These are phyloP conservation scores for Macrobrachium rosenbergii DNA, from an alignment of 1,140 invertebrate species.

Conservation along the genomic window DNA sequence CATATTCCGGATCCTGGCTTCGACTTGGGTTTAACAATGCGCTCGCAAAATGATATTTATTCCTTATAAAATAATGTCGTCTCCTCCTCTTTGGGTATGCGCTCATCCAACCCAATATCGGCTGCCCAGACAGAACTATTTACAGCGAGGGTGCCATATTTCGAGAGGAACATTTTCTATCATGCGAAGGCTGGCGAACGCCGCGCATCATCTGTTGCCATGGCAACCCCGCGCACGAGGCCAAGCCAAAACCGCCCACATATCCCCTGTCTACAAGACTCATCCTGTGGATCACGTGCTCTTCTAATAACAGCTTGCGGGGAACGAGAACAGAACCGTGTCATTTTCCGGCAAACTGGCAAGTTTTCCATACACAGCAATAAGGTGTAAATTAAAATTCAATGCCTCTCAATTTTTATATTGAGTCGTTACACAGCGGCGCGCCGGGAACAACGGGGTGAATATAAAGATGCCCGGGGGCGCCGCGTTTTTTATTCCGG, in stretches of 20 bases:
- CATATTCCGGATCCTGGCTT: constrained; percentile 34
- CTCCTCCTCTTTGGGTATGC: constrained; percentile 8
- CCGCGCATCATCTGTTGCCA: constrained; percentile 57
- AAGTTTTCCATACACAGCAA: constrained; percentile 58
- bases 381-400: constrained; percentile 55
- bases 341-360: constrained; percentile 52
- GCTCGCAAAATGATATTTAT: constrained; percentile 28
- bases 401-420: constrained; percentile 36
- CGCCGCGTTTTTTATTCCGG: constrained; percentile 1
- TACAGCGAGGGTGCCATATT: constrained; percentile 6
- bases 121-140: constrained; percentile 14
- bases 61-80: neutral
- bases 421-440: neutral
- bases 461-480: neutral
- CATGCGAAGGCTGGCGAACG: constrained; percentile 27
- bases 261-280: constrained; percentile 49
- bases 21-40: constrained; percentile 29
- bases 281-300: constrained; percentile 61
- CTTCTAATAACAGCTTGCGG: constrained; percentile 60
- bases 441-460: neutral
- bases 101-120: neutral
- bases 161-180: neutral
- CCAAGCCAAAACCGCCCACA: constrained; percentile 59
- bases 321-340: constrained; percentile 59
- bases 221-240: constrained; percentile 34